Percentiles rank a stretch among this genome's conserved stretches.
Conservation (phyloP, 2,797 vertebrate genomes). For the Gallirallus australis region DNA sequence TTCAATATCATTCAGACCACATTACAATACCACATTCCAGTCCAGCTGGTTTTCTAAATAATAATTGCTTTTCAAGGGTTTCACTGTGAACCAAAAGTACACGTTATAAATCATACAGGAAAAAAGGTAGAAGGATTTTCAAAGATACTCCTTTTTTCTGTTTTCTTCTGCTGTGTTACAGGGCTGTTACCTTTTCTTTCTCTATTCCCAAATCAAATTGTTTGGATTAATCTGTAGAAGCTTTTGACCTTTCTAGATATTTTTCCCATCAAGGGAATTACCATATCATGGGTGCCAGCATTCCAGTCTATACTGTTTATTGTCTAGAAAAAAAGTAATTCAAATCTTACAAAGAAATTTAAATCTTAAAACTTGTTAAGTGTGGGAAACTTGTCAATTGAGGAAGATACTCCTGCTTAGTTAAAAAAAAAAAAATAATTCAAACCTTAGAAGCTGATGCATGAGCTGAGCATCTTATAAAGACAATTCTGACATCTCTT, state of each 20-base stretch:
- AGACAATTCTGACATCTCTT: not conserved
- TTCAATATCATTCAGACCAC: not conserved
- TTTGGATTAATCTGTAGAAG: not conserved
- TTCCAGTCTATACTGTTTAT: not conserved
- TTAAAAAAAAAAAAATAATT: not conserved
- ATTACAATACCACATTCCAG: not conserved
- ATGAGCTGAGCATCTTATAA: not conserved
- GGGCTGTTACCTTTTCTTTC: not conserved
- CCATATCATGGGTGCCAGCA: not conserved
- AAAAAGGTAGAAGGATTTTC: not conserved
- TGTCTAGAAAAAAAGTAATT: not conserved
- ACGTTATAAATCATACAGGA: not conserved
- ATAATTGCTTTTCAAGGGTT: not conserved
- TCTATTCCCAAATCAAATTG: not conserved
- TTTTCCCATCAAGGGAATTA: not conserved
- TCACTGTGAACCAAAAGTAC: not conserved
- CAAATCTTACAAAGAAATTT: not conserved
- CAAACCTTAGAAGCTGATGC: not conserved
- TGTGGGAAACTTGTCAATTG: not conserved
- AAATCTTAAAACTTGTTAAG: not conserved
- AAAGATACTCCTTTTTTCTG: not conserved
- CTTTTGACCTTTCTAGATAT: slow-evolving; percentile 11
- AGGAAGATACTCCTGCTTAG: not conserved
- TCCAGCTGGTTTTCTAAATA: not conserved
- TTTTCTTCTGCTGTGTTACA: not conserved